Conservation (phyloP, 2,113 vertebrate species). For the Odontesthes bonariensis region DNA sequence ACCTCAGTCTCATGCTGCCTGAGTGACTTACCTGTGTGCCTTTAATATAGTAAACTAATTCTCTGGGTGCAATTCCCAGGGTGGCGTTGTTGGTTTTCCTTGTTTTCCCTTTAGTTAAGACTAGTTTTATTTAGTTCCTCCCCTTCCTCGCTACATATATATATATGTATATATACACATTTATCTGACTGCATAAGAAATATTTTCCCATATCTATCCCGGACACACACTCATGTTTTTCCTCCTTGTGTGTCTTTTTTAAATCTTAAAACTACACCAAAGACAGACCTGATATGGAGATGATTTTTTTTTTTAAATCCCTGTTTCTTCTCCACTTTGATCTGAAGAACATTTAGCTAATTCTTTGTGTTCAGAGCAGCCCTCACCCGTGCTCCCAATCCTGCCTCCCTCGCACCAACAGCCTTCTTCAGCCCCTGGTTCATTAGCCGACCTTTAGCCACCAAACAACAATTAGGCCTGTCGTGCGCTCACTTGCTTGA, state of each 20-base stretch:
- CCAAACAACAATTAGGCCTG: conserved; percentile 88
- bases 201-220: not conserved
- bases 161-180: not conserved
- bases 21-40: no score
- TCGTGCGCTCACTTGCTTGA: conserved; percentile 72
- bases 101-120: no score
- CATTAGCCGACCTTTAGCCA: conserved; percentile 90
- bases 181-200: not conserved
- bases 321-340: conserved; percentile 83
- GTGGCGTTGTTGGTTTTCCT: no score
- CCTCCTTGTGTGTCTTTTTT: conserved; percentile 46
- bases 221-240: conserved; percentile 11
- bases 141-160: no score
- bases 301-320: conserved; percentile 85
- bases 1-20: no score
- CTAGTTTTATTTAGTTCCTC: no score
- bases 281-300: conserved; percentile 60
- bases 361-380: conserved; percentile 76
- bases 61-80: no score
- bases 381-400: not conserved
- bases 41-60: no score
- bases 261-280: conserved; percentile 72
- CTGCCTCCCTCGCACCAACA: conserved; percentile 60
- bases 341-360: conserved; percentile 86
- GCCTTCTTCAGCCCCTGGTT: conserved; percentile 77